Evolutionary conservation across 2,888 invertebrate species (phyloP), one percentile per base, ranked within the genome.

Genomic region (Argyresthia goedartella): DNA sequence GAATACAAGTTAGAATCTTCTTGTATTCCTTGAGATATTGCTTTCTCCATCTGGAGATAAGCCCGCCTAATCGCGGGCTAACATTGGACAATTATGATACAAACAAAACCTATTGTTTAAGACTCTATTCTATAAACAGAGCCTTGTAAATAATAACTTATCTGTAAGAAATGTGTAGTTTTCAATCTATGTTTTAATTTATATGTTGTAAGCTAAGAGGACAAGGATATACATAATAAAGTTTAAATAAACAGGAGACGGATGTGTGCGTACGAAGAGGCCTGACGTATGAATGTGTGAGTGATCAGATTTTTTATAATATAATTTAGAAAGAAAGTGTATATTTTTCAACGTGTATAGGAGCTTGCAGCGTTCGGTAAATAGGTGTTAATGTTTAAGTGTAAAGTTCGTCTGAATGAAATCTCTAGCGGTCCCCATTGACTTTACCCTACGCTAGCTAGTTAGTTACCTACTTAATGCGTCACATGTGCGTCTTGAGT

Each of bases 121-220:
- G 41, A 60, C 65, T 65, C 25, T 25, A 25, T 6, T 6, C 25
- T 70, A 67, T 69, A 73, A 70, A 67, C 73, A 73, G 80, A 79
- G 84, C 84, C 82, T 84, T 84, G 85, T 86, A 85, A 68, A 84
- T 84, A 82, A 63, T 78, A 74, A 69, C 41, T 46, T 13, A 49
- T 35, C 65, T 64, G 54, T 81, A 82, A 81, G 77, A 78, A 74
- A 79, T 76, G 71, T 79, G 82, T 85, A 85, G 80, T 79, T 84
- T 81, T 81, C 82, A 82, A 61, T 84, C 74, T 79, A 80, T 80
- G 77, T 78, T 82, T 78, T 81, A 82, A 81, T 82, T 81, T 80
- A 80, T 79, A 80, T 80, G 75, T 84, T 25, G 6, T 80, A 76
- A 73, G 74, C 62, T 80, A 81, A 80, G 74, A 65, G 71, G 76